These are phyloP conservation scores for Parazoanthus atlanticus DNA, from an alignment of 92 coral and sea anemone species.

Conservation along the genomic window DNA sequence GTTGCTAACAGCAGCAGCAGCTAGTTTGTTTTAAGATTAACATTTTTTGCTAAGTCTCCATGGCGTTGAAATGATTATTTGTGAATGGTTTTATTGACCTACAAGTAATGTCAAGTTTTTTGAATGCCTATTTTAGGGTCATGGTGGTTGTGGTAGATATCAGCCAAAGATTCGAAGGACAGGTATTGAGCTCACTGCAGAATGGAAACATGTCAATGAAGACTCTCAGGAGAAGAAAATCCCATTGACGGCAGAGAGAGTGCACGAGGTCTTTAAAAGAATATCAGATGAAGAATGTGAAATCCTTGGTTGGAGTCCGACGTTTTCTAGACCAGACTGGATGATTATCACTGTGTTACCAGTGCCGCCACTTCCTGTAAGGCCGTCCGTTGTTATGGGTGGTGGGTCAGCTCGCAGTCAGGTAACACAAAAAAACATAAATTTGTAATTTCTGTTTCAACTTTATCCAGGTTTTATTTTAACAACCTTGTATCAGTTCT, in stretches of 20 bases:
- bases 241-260: constrained; percentile 96
- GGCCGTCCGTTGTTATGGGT: constrained; percentile 97
- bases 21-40: too few relatives aligned
- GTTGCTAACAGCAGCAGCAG: too few relatives aligned
- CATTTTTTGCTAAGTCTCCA: not conserved
- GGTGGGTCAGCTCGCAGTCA: constrained; percentile 97
- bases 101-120: not conserved
- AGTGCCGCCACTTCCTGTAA: constrained; percentile 95
- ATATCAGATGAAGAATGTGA: constrained; percentile 98
- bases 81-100: not conserved
- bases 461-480: too few relatives aligned
- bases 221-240: constrained; percentile 98
- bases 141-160: constrained; percentile 99
- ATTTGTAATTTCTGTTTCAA: too few relatives aligned
- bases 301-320: constrained; percentile 89
- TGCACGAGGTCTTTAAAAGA: constrained; percentile 94
- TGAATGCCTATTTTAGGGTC: constrained; percentile 56
- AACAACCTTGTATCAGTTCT: too few relatives aligned
- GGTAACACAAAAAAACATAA: constrained; percentile 46
- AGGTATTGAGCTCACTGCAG: constrained; percentile 95
- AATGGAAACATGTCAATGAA: constrained; percentile 98
- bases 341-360: constrained; percentile 96
- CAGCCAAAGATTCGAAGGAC: constrained; percentile 93
- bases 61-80: not conserved
- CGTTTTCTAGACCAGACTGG: constrained; percentile 97